Evolutionary conservation across 2,888 invertebrate genomes (phyloP), one percentile per base, ranked within the genome.

Genomic region (Hypomecis atomaria): DNA sequence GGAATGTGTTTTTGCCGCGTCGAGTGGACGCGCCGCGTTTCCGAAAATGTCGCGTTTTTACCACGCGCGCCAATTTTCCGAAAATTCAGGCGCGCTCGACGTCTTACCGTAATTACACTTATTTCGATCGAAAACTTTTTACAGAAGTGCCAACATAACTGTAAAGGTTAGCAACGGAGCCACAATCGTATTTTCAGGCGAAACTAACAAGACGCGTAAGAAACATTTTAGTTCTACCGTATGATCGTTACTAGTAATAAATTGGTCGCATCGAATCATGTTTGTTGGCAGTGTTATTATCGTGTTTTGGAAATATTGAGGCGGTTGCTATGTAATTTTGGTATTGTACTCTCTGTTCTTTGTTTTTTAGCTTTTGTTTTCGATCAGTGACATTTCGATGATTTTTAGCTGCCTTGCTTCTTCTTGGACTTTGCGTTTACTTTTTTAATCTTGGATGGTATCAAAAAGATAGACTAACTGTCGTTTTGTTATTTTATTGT

Each of bases 81-180:
- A 81, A 90, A 90, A 88, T 87, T 84, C 53, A 53, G 53, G 53
- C 64, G 55, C 82, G 75, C 61, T 50, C 73, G 73, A 74, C 73
- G 77, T 68, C 73, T 77, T 78, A 74, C 79, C 75, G 85, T 87
- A 90, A 91, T 90, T 90, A 89, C 86, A 79, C 89, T 85, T 89
- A 90, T 89, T 90, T 88, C 81, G 87, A 90, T 89, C 79, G 84
- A 72, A 73, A 72, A 76, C 76, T 85, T 88, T 90, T 90, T 73
- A 50, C 52, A 65, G 23, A 50, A 33, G 65, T 56, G n/a, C 40
- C 40, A n/a, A 52, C 0, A 33, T 23, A 40, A 6, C 0, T 42
- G 6, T 23, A 8, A 10, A 7, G 10, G 9, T 42, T n/a, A 40
- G 6, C 4, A 36, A 6, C 8, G 33, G 52, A 9, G 40, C 52